phyloP scores from a whole-genome alignment of 2,888 invertebrate species.

The Drosophila prolongata region DNA sequence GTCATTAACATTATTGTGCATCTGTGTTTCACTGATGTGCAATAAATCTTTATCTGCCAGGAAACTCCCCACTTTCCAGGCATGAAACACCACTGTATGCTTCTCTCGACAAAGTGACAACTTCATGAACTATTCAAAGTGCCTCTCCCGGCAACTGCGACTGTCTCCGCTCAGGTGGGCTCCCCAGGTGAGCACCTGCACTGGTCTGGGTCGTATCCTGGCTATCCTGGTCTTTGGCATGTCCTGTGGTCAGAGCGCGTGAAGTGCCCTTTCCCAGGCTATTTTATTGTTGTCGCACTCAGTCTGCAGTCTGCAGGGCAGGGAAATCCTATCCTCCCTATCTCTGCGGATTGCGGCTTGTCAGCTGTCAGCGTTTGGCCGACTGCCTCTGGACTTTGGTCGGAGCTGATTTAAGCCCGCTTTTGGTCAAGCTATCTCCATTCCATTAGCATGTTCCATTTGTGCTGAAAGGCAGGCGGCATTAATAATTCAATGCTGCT shows the following conservation, averaged over 20 bases:
- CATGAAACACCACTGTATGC: conserved; percentile 14
- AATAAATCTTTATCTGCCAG: conserved; percentile 1
- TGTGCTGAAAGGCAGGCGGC: conserved; percentile 39
- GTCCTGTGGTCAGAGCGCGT: conserved; percentile 56
- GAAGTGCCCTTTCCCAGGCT: conserved; percentile 52
- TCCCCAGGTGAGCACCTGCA: conserved; percentile 18
- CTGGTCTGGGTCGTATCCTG: conserved; percentile 2
- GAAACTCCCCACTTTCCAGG: not conserved
- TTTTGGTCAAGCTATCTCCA: conserved; percentile 21
- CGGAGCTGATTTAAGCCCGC: conserved; percentile 44
- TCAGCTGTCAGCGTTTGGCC: conserved; percentile 74
- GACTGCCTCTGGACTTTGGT: conserved; percentile 54
- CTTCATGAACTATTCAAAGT: conserved; percentile 77
- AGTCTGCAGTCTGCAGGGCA: not conserved
- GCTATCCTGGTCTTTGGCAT: conserved; percentile 28
- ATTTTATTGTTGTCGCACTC: conserved; percentile 17
- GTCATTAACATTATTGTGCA: not conserved
- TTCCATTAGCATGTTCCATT: conserved; percentile 43
- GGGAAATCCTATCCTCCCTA: not conserved
- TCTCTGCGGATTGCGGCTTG: conserved; percentile 62
- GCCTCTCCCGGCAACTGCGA: conserved; percentile 11
- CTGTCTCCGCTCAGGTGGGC: conserved; percentile 10
- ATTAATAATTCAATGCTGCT: conserved; percentile 62
- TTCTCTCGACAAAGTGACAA: conserved; percentile 67
- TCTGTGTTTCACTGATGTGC: not conserved